phyloP scores from a whole-genome alignment of 2,113 vertebrate species.

The Mixornis gularis region DNA sequence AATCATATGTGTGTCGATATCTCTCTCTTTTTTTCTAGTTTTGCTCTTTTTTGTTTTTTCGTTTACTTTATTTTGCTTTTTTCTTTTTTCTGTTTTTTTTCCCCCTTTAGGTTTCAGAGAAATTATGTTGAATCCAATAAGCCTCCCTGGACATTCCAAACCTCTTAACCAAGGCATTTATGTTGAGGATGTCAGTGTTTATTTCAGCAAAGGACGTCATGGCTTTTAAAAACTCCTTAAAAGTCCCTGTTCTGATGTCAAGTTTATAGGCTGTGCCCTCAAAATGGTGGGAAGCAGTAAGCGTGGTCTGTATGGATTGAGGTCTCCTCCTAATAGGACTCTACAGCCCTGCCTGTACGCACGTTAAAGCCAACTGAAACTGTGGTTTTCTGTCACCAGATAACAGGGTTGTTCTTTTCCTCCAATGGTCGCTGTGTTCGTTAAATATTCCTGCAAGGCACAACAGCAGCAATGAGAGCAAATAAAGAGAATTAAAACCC shows the following conservation, averaged over 20 bases:
- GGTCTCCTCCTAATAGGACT: constrained; percentile 71
- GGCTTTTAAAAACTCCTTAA: constrained; percentile 82
- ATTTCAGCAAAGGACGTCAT: constrained; percentile 88
- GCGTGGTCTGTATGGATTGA: constrained; percentile 72
- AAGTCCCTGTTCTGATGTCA: constrained; percentile 76
- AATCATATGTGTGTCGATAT: constrained; percentile 53
- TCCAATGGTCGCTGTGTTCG: constrained; percentile 70
- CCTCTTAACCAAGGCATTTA: constrained; percentile 85
- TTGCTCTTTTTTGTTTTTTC: constrained; percentile 73
- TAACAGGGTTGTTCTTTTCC: constrained; percentile 69
- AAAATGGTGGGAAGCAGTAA: constrained; percentile 74
- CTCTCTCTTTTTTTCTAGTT: constrained; percentile 75
- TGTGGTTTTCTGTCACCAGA: constrained; percentile 66
- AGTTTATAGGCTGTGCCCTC: constrained; percentile 77
- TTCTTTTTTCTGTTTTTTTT: constrained; percentile 74
- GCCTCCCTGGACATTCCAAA: constrained; percentile 84
- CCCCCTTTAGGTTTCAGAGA: constrained; percentile 86
- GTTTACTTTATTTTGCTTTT: constrained; percentile 79
- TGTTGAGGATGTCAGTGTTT: constrained; percentile 86
- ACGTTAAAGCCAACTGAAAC: constrained; percentile 56
- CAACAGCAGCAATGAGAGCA: constrained; percentile 70
- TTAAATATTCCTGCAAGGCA: constrained; percentile 70
- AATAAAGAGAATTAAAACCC: constrained; percentile 70
- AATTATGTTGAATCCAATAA: constrained; percentile 88
- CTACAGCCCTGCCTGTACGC: constrained; percentile 65